Evolutionary conservation across 2,888 invertebrate genomes (phyloP), one percentile per base, ranked within the genome.

Genomic region (Agrotis exclamationis): DNA sequence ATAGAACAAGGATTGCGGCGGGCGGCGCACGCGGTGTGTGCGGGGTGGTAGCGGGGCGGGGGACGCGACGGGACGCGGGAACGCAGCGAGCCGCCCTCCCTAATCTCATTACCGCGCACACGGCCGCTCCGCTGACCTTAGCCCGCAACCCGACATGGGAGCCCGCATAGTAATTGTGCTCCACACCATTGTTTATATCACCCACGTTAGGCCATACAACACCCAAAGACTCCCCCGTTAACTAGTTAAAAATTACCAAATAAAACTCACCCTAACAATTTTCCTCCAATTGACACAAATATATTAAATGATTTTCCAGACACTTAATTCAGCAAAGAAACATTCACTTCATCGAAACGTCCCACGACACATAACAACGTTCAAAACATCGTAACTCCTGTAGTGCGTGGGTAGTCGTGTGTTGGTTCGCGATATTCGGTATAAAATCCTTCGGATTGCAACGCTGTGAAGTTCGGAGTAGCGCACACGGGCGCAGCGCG

Each of bases 401-500:
- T 80, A 74, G 85, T 88, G 86, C 82, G 88, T 89, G 88, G 87
- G 88, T 81, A 70, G 71, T 44, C 20, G 70, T 56, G 44, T 57
- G 47, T 71, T 54, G 24, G 47, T 86, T 85, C 88, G 87, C 86
- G 88, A 87, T 88, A 87, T 86, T 88, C 84, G 83, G 87, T 87
- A 82, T 86, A 86, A 85, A 88, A 88, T 86, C 86, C 82, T 85
- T 83, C 83, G 87, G 87, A 86, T 76, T 85, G 88, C 87, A 84
- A 83, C 87, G 87, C 85, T 84, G 85, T 79, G 76, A 85, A 83
- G 47, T 86, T 86, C 81, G 86, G 83, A 84, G 82, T 84, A 70
- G 91, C 90, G 91, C 92, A 90, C 91, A 88, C 91, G 93, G 93
- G 93, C 90, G 92, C 90, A 90, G 84, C 88, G 87, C 91, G 89